These are phyloP conservation scores for Caranx melampygus DNA, from an alignment of 2,113 vertebrate genomes.

Conservation along the genomic window DNA sequence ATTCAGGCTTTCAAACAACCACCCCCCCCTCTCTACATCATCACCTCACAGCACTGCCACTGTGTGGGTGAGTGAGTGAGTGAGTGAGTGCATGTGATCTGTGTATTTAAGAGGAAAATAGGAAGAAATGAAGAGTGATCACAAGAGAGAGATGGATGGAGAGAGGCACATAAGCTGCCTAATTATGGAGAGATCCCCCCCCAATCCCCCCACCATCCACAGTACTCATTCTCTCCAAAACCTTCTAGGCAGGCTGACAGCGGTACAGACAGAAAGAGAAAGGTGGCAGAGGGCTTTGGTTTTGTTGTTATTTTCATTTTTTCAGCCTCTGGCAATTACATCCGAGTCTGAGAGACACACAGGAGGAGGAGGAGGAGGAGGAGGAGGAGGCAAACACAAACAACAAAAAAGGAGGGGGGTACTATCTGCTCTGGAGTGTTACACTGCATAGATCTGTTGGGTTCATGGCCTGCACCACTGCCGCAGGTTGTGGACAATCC, in stretches of 20 bases:
- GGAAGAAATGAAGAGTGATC: slow-evolving; percentile 44
- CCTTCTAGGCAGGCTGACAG: slow-evolving; percentile 35
- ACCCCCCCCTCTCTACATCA: slow-evolving; percentile 16
- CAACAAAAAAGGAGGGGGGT: slow-evolving; percentile 17
- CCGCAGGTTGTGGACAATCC: slow-evolving; percentile 37
- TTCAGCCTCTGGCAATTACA: slow-evolving; percentile 62
- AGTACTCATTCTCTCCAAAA: slow-evolving; percentile 4
- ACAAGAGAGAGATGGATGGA: slow-evolving; percentile 39
- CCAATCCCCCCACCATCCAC: background rate
- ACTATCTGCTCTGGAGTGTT: slow-evolving; percentile 27
- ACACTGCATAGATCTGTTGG: slow-evolving; percentile 12
- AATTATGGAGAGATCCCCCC: slow-evolving; percentile 61
- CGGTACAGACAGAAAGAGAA: slow-evolving; percentile 28
- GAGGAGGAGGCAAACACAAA: slow-evolving; percentile 29
- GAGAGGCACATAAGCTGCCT: slow-evolving; percentile 48
- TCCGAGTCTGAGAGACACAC: slow-evolving; percentile 37
- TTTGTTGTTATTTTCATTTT: slow-evolving; percentile 74
- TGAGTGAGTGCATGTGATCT: slow-evolving; percentile 14
- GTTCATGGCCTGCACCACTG: slow-evolving; percentile 41
- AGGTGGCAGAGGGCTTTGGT: slow-evolving; percentile 41
- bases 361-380: too few relatives aligned
- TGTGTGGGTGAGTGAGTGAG: slow-evolving; percentile 6
- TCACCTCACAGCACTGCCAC: slow-evolving; percentile 24
- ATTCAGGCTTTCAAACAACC: slow-evolving; percentile 49
- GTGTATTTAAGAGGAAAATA: slow-evolving; percentile 39